Evolutionary conservation across 35 echinoderm and acorn worm genomes (phyloP), one percentile per base, ranked within the genome.

Genomic region (Heliocidaris tuberculata): DNA sequence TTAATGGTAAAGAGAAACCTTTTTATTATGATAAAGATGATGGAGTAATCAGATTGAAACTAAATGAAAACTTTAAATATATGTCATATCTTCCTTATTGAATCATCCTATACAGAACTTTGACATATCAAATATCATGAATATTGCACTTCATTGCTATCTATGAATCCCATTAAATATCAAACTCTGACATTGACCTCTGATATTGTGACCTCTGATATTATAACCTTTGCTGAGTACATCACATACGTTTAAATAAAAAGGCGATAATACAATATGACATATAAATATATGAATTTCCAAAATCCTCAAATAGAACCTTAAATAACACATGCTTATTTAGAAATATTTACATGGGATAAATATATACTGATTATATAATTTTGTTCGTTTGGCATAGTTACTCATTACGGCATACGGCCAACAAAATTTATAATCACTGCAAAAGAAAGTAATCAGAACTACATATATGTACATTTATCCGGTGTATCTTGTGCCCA

Each of bases 91-190:
- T n/a, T 78, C 17, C 65, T 78, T 78, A 78, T 78, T 78, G 4
- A n/a, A 78, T 29, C 5, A 78, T 24, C 65, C 21, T 78, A 78
- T 19, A 78, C 21, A 78, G 21, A 19, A 78, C 65, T 78, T 78
- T 24, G 27, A 27, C 17, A 24, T 78, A 78, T 27, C 27, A 21
- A 27, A 19, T 78, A 27, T 24, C 19, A 78, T 78, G 65, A 78
- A 78, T 78, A 78, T 78, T 78, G 65, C 65, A 78, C 65, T 78
- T 78, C 65, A n/a, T 78, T n/a, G 21, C 65, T 78, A 78, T 27
- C 27, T 78, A 78, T 78, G 17, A 78, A 78, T 78, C 65, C 65
- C 65, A 78, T 27, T 78, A 27, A 78, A 21, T 4, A 78, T 27
- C 27, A 7, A 78, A 78, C 65, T 78, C 65, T 78, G 65, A 78